Conservation (phyloP, 53 echinoderm and acorn worm genomes). For the Echinometra lucunter region DNA sequence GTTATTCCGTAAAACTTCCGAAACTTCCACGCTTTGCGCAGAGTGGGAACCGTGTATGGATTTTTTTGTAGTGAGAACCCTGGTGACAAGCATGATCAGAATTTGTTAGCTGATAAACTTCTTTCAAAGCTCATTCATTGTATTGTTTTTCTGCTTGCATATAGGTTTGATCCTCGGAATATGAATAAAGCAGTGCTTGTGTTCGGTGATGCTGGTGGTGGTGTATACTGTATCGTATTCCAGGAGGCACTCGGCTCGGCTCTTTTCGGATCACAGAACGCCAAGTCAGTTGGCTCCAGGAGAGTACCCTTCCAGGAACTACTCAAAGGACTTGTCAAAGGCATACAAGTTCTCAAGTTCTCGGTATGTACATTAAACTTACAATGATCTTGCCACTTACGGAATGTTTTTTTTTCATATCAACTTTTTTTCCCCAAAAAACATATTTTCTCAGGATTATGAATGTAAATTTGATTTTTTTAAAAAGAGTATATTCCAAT, state of each 20-base stretch:
- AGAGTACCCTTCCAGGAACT: constrained; percentile 95
- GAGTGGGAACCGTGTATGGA: too few relatives aligned
- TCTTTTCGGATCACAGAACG: constrained; percentile 94
- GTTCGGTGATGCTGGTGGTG: constrained; percentile 94
- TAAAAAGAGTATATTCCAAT: too few relatives aligned
- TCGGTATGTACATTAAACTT: constrained; percentile 69
- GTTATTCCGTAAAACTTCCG: too few relatives aligned
- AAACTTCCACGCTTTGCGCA: too few relatives aligned
- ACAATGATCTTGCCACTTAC: too few relatives aligned
- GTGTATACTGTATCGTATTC: constrained; percentile 90
- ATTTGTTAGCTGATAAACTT: too few relatives aligned
- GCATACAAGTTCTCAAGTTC: constrained; percentile 84
- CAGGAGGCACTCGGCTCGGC: constrained; percentile 91
- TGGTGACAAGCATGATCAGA: too few relatives aligned
- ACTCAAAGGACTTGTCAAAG: constrained; percentile 85
- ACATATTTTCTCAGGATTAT: too few relatives aligned
- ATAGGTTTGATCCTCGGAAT: constrained; percentile 94
- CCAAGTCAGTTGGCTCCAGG: constrained; percentile 92
- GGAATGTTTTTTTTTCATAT: too few relatives aligned
- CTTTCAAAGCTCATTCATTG: neutral
- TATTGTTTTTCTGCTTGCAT: neutral
- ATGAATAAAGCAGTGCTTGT: constrained; percentile 95
- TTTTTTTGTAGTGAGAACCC: too few relatives aligned
- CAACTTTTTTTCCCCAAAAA: too few relatives aligned
- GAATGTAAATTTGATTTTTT: too few relatives aligned